Conservation (phyloP, 2,113 vertebrate species). For the Eretmochelys imbricata region DNA sequence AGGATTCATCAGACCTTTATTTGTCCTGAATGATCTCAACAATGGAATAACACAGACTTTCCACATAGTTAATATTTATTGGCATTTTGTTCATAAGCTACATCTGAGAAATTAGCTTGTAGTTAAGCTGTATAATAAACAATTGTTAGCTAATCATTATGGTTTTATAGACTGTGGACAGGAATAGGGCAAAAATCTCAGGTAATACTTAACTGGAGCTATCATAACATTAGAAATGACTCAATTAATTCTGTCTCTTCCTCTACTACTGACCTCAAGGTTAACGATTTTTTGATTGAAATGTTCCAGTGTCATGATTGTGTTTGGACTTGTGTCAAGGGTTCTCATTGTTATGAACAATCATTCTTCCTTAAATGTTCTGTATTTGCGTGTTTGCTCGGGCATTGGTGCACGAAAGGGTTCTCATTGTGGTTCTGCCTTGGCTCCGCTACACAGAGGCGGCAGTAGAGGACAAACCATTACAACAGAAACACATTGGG, state of each 20-base stretch:
- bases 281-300: not conserved
- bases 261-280: not conserved
- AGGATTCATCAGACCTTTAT: too few species aligned
- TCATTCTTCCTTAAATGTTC: not conserved
- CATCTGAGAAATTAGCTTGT: too few species aligned
- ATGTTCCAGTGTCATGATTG: not conserved
- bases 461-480: not conserved
- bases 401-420: not conserved
- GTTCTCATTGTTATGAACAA: not conserved
- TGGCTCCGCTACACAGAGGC: not conserved
- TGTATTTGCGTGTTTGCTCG: not conserved
- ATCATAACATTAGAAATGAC: not conserved
- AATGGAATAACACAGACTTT: too few species aligned
- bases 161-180: not conserved
- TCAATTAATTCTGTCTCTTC: not conserved
- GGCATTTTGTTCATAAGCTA: too few species aligned
- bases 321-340: not conserved
- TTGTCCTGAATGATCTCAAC: too few species aligned
- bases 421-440: not conserved
- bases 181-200: not conserved
- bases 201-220: not conserved
- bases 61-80: too few species aligned
- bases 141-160: not conserved
- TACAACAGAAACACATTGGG: not conserved
- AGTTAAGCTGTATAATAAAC: too few species aligned